phyloP scores from a whole-genome alignment of 2,113 vertebrate species.

The Brevimyrus niger region DNA sequence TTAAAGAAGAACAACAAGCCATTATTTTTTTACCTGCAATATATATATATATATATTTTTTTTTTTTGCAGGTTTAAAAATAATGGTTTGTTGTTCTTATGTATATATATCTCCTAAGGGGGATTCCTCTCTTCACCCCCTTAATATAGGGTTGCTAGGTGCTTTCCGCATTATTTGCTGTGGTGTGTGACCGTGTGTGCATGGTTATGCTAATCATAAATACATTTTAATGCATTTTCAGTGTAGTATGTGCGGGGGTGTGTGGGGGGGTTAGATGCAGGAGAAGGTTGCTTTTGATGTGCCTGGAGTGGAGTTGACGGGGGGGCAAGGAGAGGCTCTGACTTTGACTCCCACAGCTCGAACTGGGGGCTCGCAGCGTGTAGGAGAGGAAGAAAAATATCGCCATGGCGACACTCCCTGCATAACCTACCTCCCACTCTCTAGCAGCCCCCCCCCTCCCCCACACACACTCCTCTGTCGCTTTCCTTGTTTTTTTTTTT shows the following conservation, averaged over 20 bases:
- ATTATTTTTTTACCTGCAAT: neutral
- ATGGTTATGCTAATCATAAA: neutral
- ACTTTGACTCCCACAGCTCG: conserved; percentile 4
- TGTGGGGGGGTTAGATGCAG: neutral
- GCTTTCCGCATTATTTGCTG: neutral
- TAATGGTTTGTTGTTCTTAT: no score
- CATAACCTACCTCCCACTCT: neutral
- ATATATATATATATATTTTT: neutral
- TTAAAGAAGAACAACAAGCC: neutral
- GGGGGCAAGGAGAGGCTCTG: neutral
- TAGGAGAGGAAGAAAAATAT: conserved; percentile 28
- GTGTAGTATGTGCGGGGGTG: neutral
- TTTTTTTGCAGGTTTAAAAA: no score
- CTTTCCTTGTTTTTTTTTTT: neutral
- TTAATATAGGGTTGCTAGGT: neutral
- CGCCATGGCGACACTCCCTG: conserved; percentile 41
- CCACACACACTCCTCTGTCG: neutral
- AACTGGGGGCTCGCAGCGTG: neutral
- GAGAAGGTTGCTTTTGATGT: neutral
- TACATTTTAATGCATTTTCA: neutral
- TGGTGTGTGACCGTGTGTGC: neutral
- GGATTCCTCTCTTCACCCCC: neutral
- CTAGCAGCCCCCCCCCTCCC: neutral
- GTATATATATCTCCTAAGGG: neutral
- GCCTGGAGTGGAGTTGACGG: neutral